Conservation (phyloP, 1,140 invertebrate genomes). For the Globodera ellingtonae region DNA sequence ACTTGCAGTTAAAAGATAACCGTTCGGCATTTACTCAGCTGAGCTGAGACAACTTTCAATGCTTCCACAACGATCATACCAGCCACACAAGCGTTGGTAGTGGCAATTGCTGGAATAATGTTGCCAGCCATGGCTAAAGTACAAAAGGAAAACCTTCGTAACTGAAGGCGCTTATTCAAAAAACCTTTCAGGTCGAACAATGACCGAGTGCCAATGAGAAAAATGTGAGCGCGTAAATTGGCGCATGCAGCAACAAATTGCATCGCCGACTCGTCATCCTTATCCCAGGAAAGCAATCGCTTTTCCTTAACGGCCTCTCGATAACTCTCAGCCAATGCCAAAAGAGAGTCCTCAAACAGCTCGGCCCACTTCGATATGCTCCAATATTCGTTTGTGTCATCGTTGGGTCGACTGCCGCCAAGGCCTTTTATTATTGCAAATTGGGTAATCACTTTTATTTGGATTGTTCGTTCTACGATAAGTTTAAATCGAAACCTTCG, state of each 20-base stretch:
- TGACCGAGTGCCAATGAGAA: slow-evolving; percentile 83
- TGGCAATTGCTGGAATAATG: slow-evolving; percentile 97
- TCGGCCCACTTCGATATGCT: slow-evolving; percentile 78
- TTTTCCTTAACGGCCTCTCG: slow-evolving; percentile 30
- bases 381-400: slow-evolving; percentile 72
- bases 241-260: slow-evolving; percentile 93
- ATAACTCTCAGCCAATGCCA: slow-evolving; percentile 65
- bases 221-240: slow-evolving; percentile 88
- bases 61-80: slow-evolving; percentile 87
- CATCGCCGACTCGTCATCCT: slow-evolving; percentile 87
- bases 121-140: slow-evolving; percentile 88
- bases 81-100: slow-evolving; percentile 94
- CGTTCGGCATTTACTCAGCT: slow-evolving; percentile 75
- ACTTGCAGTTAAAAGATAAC: slow-evolving; percentile 66
- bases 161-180: background rate
- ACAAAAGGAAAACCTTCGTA: background rate
- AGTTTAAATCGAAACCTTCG: slow-evolving; percentile 17
- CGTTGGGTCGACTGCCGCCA: slow-evolving; percentile 19
- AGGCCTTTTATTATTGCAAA: slow-evolving; percentile 21
- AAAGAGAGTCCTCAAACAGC: slow-evolving; percentile 75
- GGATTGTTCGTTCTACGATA: too few species aligned
- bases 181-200: slow-evolving; percentile 92
- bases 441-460: background rate
- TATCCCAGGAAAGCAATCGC: slow-evolving; percentile 48
- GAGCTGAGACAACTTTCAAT: slow-evolving; percentile 77